Base-by-base conservation (phyloP, 2,888 invertebrate species). In the Patella depressa region DNA sequence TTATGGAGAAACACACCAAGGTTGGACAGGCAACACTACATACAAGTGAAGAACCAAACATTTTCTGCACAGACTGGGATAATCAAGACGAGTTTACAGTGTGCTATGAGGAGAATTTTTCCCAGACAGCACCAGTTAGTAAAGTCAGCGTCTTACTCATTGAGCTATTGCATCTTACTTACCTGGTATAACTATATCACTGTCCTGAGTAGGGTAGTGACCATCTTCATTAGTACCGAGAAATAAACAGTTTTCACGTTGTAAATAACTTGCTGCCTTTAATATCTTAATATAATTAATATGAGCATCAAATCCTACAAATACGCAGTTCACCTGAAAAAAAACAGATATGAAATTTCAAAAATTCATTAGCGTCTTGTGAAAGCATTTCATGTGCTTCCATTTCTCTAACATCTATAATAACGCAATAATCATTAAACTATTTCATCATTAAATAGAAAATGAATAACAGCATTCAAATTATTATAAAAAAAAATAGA, bases 191-290 rank as follows among this genome's bases (percentile, higher is more conserved):
- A 93, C 92, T 17, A 93, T 85, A 73, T 89, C 86, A n/a, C 59
- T 65, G 78, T 91, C 92, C 57, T 87, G 87, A 81, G 93, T 92
- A 0, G 96, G 96, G 88, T 96, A 96, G 79, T 95, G 94, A 89
- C 97, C 96, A 92, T 99, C 99, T 1, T 96, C 96, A 90, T 99
- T 99, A 9, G 98, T 98, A 0, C 96, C 98, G 77, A 99, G 93
- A 90, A 98, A 99, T 71, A 96, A 90, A 86, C 96, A 95, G 24
- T 95, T 93, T 0, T 95, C 95, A 85, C 96, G 93, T 45, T 94
- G 94, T 1, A 98, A 93, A 91, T 99, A 99, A 53, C 95, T 95
- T 1, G 96, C 95, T 0, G 98, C 98, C 92, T 96, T 97, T 89
- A 96, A 93, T 89, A 98, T 94, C 93, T 99, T 99, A 0, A 95